Conservation (phyloP, 2,113 vertebrate genomes). For the Gadus macrocephalus region DNA sequence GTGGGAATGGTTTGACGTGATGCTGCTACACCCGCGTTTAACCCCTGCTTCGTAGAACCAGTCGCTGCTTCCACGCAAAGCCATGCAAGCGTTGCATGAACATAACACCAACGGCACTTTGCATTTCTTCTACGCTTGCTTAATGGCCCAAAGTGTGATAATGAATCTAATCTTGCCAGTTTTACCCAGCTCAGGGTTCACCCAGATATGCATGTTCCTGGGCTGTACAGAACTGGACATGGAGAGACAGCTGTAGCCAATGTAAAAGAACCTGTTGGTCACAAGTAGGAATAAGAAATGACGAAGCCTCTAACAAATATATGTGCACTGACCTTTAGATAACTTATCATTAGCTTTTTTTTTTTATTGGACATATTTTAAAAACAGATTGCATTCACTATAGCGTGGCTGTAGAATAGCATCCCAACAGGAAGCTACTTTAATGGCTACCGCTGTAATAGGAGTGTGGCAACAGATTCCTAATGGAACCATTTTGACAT, state of each 20-base stretch:
- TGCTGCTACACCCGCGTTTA: slow-evolving; percentile 11
- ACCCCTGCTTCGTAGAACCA: slow-evolving; percentile 32
- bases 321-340: too few relatives aligned
- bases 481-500: neutral
- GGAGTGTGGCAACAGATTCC: neutral
- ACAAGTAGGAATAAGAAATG: neutral
- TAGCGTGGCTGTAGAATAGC: neutral
- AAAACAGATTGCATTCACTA: neutral
- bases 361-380: too few relatives aligned
- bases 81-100: slow-evolving; percentile 50
- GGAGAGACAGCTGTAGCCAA: slow-evolving; percentile 34
- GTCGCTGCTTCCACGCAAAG: slow-evolving; percentile 12
- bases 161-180: slow-evolving; percentile 11
- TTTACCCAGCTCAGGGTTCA: slow-evolving; percentile 15
- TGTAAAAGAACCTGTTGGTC: slow-evolving; percentile 20
- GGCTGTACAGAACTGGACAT: slow-evolving; percentile 9
- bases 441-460: slow-evolving; percentile 40
- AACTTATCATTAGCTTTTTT: too few relatives aligned
- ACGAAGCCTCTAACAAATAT: too few relatives aligned
- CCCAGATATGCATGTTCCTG: slow-evolving; percentile 45
- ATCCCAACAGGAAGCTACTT: slow-evolving; percentile 28
- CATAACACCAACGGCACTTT: slow-evolving; percentile 38
- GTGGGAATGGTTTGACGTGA: slow-evolving; percentile 28
- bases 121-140: slow-evolving; percentile 23
- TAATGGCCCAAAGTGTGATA: slow-evolving; percentile 34